A percentile compares a stretch with the other conserved stretches of the same genome.
phyloP scores from a whole-genome alignment of 2,113 vertebrate species.

The Nesospiza acunhae region DNA sequence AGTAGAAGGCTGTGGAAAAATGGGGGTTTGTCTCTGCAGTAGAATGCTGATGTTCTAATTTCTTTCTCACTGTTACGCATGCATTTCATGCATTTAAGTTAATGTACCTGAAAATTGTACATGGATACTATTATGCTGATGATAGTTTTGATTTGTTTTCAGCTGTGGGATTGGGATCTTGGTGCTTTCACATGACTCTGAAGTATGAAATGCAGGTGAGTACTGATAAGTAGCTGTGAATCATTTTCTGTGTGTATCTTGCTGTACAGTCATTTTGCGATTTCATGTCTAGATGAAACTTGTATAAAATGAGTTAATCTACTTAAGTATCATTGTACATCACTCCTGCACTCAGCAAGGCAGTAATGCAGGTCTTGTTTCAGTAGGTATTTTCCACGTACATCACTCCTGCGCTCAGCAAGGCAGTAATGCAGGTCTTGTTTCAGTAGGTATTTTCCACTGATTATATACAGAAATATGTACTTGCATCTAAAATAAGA shows the following conservation, averaged over 20 bases:
- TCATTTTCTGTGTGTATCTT: not conserved
- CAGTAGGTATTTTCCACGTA: not conserved
- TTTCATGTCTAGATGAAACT: not conserved
- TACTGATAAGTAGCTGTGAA: not conserved
- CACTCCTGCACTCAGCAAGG: not conserved
- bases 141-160: slow-evolving; percentile 69
- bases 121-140: not conserved
- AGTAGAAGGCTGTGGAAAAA: not conserved
- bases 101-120: not conserved
- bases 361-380: not conserved
- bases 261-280: not conserved
- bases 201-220: slow-evolving; percentile 99
- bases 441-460: not conserved
- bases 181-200: slow-evolving; percentile 99
- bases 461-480: not conserved
- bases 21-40: not conserved
- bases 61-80: not conserved
- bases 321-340: not conserved
- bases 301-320: not conserved
- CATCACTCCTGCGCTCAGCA: not conserved
- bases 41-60: not conserved
- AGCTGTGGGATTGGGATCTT: slow-evolving; percentile 97
- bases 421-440: not conserved
- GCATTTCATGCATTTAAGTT: not conserved
- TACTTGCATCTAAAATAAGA: not conserved